Evolutionary conservation across 92 coral and sea anemone genomes (phyloP).

Genomic region (Palythoa grandiflora): DNA sequence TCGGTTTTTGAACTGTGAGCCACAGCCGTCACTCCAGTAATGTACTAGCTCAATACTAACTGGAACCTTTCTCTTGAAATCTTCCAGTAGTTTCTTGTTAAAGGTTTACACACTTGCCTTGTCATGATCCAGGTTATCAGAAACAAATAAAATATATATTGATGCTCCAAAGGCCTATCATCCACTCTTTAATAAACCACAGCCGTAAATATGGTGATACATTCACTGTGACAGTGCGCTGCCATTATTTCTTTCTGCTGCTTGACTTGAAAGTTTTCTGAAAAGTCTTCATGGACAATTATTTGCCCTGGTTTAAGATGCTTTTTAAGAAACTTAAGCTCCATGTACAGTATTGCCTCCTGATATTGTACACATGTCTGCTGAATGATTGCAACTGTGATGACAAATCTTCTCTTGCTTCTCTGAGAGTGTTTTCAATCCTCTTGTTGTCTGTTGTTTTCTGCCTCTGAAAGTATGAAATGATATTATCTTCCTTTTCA

Average conservation of each 20-base stretch:
- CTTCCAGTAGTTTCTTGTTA: not conserved
- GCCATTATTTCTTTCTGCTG: conserved; percentile 38
- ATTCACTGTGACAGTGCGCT: conserved; percentile 18
- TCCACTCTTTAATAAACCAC: conserved; percentile 13
- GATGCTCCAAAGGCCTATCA: not conserved
- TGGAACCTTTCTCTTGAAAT: not conserved
- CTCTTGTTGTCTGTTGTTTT: conserved; percentile 49
- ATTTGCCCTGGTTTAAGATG: not conserved
- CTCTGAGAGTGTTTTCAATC: conserved; percentile 42
- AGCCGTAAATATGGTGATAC: conserved; percentile 4
- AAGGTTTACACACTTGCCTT: conserved; percentile 5
- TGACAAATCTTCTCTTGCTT: conserved; percentile 36
- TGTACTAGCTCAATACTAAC: not conserved
- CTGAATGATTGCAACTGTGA: conserved; percentile 27
- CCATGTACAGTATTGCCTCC: conserved; percentile 31
- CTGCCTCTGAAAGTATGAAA: conserved; percentile 66
- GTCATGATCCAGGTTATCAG: conserved; percentile 19
- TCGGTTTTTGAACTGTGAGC: conserved; percentile 17
- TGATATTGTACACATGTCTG: conserved; percentile 46
- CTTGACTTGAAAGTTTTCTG: conserved; percentile 41
- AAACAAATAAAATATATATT: not conserved
- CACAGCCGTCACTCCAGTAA: not conserved
- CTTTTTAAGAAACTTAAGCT: not conserved
- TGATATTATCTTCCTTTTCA: conserved; percentile 40
- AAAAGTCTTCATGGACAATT: conserved; percentile 29